A percentile compares a stretch with the other conserved stretches of the same genome.
These are phyloP conservation scores for Drosophila nasuta DNA, from an alignment of 1,140 invertebrate species.

Conservation along the genomic window DNA sequence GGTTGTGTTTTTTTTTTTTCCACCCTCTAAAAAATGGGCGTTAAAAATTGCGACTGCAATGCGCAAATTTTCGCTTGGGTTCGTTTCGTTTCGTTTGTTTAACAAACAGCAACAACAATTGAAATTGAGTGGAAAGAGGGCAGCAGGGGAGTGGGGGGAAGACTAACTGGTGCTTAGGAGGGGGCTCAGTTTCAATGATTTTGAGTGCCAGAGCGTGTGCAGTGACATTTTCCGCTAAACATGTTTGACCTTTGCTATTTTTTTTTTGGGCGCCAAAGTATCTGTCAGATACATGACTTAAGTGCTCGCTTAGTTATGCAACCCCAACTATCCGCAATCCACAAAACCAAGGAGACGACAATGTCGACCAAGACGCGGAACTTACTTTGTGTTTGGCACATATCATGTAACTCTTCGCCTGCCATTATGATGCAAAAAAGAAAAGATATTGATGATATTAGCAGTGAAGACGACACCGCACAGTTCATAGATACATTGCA, in stretches of 20 bases:
- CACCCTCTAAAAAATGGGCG: constrained; percentile 36
- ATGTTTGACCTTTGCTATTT: constrained; percentile 71
- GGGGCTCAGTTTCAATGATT: constrained; percentile 12
- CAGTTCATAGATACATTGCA: constrained; percentile 9
- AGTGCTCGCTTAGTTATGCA: constrained; percentile 47
- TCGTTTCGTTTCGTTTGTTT: constrained; percentile 57
- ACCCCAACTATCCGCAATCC: constrained; percentile 3
- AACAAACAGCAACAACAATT: constrained; percentile 55
- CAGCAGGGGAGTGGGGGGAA: neutral
- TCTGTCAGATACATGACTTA: constrained; percentile 42
- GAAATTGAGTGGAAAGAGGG: constrained; percentile 74
- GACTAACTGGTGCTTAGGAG: constrained; percentile 5
- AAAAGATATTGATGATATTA: constrained; percentile 54
- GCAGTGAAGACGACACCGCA: constrained; percentile 28
- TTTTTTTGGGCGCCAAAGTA: constrained; percentile 7
- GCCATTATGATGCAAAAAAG: constrained; percentile 69
- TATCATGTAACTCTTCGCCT: constrained; percentile 38
- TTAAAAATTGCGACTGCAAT: constrained; percentile 68
- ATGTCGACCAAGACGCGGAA: constrained; percentile 37
- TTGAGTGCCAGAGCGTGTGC: constrained; percentile 68
- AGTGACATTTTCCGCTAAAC: constrained; percentile 75
- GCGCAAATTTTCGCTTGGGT: constrained; percentile 58
- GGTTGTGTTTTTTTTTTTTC: constrained; percentile 4
- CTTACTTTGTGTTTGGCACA: constrained; percentile 32
- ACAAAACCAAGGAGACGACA: neutral